Evolutionary conservation across 2,113 vertebrate genomes (phyloP).

Genomic region (Neomonachus schauinslandi): DNA sequence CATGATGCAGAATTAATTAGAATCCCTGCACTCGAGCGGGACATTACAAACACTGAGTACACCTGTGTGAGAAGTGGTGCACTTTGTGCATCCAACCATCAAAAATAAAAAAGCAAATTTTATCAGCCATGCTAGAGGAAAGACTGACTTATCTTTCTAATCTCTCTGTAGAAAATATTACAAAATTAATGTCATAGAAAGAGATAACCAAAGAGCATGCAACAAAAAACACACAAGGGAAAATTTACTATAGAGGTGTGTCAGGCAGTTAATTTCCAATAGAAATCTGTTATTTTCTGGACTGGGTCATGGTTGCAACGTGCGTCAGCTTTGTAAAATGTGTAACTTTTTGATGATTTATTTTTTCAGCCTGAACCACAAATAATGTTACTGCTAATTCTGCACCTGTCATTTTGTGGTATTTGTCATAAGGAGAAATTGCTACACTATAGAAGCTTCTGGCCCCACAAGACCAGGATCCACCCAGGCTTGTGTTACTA

Average conservation of each 20-base stretch:
- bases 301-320: not conserved
- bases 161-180: conserved; percentile 54
- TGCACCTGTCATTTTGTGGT: not conserved
- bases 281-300: not conserved
- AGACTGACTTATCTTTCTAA: conserved; percentile 46
- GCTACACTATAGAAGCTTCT: not conserved
- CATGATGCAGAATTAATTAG: not conserved
- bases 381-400: not conserved
- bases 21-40: not conserved
- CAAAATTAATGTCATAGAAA: conserved; percentile 44
- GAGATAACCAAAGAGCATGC: not conserved
- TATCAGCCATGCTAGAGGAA: not conserved
- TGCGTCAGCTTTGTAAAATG: not conserved
- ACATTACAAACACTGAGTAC: not conserved
- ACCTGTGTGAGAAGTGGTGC: not conserved
- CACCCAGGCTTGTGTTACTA: accelerated
- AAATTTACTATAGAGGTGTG: not conserved
- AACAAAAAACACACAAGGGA: not conserved
- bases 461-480: not conserved
- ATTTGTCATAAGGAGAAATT: not conserved
- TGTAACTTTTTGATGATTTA: conserved; percentile 7
- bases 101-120: conserved; percentile 51
- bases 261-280: not conserved
- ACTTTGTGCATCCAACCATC: not conserved
- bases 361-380: conserved; percentile 1